Evolutionary conservation across 1,140 invertebrate species (phyloP).

Genomic region (Drosophila sechellia): DNA sequence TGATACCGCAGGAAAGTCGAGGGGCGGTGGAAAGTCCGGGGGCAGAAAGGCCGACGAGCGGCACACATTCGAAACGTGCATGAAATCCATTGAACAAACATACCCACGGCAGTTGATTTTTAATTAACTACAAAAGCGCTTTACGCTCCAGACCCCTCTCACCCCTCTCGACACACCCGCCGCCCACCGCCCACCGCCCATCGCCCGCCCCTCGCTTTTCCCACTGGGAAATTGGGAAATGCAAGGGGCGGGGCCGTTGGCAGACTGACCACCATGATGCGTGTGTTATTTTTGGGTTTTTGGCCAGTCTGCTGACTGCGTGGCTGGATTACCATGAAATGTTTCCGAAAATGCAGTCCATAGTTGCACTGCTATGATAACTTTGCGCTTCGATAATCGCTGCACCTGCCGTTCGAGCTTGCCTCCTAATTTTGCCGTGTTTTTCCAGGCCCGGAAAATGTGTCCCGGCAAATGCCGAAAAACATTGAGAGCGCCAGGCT

Average conservation of each 20-base stretch:
- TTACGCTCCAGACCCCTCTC: slow-evolving; percentile 51
- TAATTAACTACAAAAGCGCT: slow-evolving; percentile 84
- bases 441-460: slow-evolving; percentile 27
- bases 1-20: slow-evolving; percentile 69
- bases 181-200: no score
- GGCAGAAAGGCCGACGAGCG: slow-evolving; percentile 17
- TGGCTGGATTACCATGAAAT: slow-evolving; percentile 57
- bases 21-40: slow-evolving; percentile 1
- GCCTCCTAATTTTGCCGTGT: slow-evolving; percentile 29
- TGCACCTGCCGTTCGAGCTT: slow-evolving; percentile 51
- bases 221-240: slow-evolving; percentile 7
- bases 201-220: slow-evolving; percentile 20
- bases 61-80: slow-evolving; percentile 66
- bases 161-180: not conserved
- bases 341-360: slow-evolving; percentile 26
- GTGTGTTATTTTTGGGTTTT: slow-evolving; percentile 49
- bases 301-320: slow-evolving; percentile 31
- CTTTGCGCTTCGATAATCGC: slow-evolving; percentile 81
- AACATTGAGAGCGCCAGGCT: slow-evolving; percentile 13
- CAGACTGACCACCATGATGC: slow-evolving; percentile 3
- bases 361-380: slow-evolving; percentile 69
- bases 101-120: slow-evolving; percentile 84
- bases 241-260: not conserved
- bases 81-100: slow-evolving; percentile 85
- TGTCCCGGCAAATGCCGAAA: slow-evolving; percentile 41